A percentile compares a stretch with the other conserved stretches of the same genome.
Evolutionary conservation across 2,113 vertebrate genomes (phyloP).

Genomic region (Antechinus stuartii): DNA sequence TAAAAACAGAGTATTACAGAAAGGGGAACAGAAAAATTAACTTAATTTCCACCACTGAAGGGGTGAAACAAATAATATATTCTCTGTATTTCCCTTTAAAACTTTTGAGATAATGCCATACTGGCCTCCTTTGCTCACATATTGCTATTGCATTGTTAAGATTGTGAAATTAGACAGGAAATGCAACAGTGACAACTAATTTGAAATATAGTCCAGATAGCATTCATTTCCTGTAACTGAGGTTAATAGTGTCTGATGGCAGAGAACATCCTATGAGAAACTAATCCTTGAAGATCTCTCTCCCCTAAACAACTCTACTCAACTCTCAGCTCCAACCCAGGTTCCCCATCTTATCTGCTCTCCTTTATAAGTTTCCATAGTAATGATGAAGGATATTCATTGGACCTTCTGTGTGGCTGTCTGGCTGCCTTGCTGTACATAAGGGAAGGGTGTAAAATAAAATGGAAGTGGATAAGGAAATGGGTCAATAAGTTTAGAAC

Average conservation of each 20-base stretch:
- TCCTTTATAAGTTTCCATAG: neutral
- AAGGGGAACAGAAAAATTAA: neutral
- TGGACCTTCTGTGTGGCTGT: neutral
- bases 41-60: neutral
- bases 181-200: neutral
- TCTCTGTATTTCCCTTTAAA: neutral
- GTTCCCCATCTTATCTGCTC: neutral
- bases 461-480: neutral
- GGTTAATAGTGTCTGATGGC: neutral
- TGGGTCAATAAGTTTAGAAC: neutral
- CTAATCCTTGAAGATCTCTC: neutral
- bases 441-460: neutral
- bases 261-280: neutral
- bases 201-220: neutral
- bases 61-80: neutral
- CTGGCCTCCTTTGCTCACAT: neutral
- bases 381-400: neutral
- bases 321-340: neutral
- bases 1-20: neutral
- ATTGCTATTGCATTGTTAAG: neutral
- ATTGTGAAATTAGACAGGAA: constrained; percentile 38
- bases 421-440: neutral
- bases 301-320: neutral
- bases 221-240: neutral
- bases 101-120: neutral